Evolutionary conservation across 2,888 invertebrate genomes (phyloP).

Genomic region (Laothoe populi): DNA sequence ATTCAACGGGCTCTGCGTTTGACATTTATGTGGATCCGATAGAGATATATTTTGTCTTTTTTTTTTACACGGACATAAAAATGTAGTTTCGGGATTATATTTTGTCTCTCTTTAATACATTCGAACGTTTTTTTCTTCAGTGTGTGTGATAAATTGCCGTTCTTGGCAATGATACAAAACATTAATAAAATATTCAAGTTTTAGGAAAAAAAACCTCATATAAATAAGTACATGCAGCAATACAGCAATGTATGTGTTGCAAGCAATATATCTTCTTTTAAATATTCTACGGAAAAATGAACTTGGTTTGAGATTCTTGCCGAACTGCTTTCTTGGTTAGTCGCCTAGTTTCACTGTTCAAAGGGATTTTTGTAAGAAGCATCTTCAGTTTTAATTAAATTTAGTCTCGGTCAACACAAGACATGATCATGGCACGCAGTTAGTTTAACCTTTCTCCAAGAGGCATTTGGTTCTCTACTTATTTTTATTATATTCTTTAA

Average conservation of each 20-base stretch:
- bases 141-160: neutral
- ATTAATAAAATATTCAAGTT: neutral
- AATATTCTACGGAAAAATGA: neutral
- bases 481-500: slow-evolving; percentile 38
- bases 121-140: neutral
- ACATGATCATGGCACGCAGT: slow-evolving; percentile 60
- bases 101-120: neutral
- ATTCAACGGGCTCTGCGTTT: slow-evolving; percentile 40
- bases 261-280: too few relatives aligned
- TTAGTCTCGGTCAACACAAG: slow-evolving; percentile 59
- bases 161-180: neutral
- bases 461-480: slow-evolving; percentile 54
- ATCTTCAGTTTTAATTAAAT: slow-evolving; percentile 73
- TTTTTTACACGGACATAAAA: slow-evolving; percentile 15
- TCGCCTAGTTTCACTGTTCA: slow-evolving; percentile 28
- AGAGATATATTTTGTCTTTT: slow-evolving; percentile 37
- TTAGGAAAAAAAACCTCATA: neutral
- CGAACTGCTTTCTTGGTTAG: neutral
- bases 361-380: slow-evolving; percentile 55
- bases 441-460: slow-evolving; percentile 62
- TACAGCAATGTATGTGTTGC: too few relatives aligned
- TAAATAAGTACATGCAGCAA: neutral
- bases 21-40: slow-evolving; percentile 43
- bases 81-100: slow-evolving; percentile 10
- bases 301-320: neutral